Percentiles rank a stretch among this genome's conserved stretches.
Evolutionary conservation across 2,888 invertebrate species (phyloP).

Genomic region (Lasioglossum morio): DNA sequence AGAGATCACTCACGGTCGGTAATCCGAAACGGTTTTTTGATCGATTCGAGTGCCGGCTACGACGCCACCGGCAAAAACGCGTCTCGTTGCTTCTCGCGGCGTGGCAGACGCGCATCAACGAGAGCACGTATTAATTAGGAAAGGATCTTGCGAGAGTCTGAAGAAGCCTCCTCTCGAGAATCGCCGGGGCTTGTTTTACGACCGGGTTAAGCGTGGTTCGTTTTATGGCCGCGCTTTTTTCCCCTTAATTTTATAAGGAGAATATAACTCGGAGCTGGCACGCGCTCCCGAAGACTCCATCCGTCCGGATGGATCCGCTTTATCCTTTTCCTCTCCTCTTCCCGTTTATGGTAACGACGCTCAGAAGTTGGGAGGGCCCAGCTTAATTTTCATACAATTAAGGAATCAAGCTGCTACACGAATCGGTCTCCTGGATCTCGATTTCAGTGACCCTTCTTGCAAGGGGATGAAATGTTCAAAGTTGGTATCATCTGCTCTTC

Average conservation of each 20-base stretch:
- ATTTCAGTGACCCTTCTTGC: neutral
- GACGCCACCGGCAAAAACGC: constrained; percentile 35
- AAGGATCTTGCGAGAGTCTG: constrained; percentile 5
- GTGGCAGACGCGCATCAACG: constrained; percentile 7
- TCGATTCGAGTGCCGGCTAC: constrained; percentile 16
- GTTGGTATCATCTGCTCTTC: neutral
- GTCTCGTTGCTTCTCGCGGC: constrained; percentile 16
- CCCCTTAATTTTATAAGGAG: neutral
- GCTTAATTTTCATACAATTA: neutral
- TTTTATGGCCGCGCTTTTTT: neutral
- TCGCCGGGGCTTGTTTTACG: constrained; percentile 6
- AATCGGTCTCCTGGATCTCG: neutral
- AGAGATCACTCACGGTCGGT: neutral
- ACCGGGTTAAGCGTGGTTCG: neutral
- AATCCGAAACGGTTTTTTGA: constrained; percentile 12
- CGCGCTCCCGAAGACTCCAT: neutral
- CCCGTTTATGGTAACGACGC: neutral
- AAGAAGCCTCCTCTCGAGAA: constrained; percentile 24
- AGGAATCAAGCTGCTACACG: neutral
- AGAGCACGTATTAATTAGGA: constrained; percentile 28
- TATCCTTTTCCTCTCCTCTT: neutral
- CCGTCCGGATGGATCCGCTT: neutral
- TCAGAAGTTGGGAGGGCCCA: neutral
- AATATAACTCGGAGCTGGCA: neutral
- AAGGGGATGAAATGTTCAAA: neutral